These are phyloP conservation scores for Drosophila quadrilineata DNA, from an alignment of 1,140 invertebrate genomes.

Conservation along the genomic window DNA sequence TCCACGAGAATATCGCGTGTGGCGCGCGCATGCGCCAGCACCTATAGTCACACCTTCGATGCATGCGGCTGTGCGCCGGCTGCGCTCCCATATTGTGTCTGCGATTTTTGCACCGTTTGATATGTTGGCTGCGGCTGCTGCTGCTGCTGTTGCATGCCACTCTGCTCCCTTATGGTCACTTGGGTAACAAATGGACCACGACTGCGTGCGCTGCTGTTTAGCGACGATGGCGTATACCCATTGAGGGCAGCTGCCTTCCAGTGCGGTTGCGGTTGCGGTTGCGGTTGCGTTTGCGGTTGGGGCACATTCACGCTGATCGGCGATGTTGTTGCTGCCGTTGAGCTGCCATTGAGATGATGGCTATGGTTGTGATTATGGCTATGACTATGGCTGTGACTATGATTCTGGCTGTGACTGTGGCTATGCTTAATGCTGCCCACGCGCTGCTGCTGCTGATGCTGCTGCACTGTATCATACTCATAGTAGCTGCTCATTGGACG, in stretches of 20 bases:
- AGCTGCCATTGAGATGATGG: slow-evolving; percentile 5
- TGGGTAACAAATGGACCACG: slow-evolving; percentile 84
- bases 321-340: slow-evolving; percentile 40
- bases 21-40: slow-evolving; percentile 73
- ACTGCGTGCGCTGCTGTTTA: slow-evolving; percentile 78
- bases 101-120: slow-evolving; percentile 65
- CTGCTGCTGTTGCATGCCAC: slow-evolving; percentile 34
- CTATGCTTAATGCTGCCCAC: slow-evolving; percentile 78
- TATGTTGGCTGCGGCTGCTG: slow-evolving; percentile 61
- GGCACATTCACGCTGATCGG: slow-evolving; percentile 63
- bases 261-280: slow-evolving; percentile 69
- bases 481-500: slow-evolving; percentile 91
- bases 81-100: slow-evolving; percentile 58
- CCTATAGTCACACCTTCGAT: slow-evolving; percentile 81
- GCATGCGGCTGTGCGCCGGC: slow-evolving; percentile 70
- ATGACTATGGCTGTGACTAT: slow-evolving; percentile 12
- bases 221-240: slow-evolving; percentile 61
- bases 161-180: slow-evolving; percentile 81
- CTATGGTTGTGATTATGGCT: too few species aligned
- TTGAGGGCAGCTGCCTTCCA: slow-evolving; percentile 72
- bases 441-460: slow-evolving; percentile 83
- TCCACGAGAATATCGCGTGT: slow-evolving; percentile 56
- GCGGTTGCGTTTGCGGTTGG: slow-evolving; percentile 66
- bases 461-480: slow-evolving; percentile 90
- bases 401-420: slow-evolving; percentile 37